These are phyloP conservation scores for Criorhina ranunculi DNA, from an alignment of 2,888 invertebrate species.

Conservation along the genomic window DNA sequence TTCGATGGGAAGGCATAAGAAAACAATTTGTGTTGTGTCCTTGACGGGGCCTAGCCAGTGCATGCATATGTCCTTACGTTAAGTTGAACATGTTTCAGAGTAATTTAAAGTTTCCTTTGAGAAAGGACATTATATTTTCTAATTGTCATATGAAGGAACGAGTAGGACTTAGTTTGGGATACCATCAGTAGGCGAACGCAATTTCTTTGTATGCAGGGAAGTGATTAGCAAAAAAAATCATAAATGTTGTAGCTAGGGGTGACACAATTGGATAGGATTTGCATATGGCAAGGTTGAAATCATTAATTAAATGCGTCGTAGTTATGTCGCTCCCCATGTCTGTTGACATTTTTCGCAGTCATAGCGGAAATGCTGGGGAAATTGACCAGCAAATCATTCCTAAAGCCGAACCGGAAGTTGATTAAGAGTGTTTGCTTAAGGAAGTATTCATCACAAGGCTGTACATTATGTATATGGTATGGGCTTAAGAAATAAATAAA, in stretches of 20 bases:
- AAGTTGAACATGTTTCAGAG: not conserved
- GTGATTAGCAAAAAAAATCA: slow-evolving; percentile 1
- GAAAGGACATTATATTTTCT: not conserved
- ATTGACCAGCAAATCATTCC: not conserved
- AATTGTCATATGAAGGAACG: not conserved
- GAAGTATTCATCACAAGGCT: no score
- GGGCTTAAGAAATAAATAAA: no score
- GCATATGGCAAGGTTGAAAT: slow-evolving; percentile 8
- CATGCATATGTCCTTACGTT: not conserved
- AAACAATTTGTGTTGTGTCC: slow-evolving; percentile 5
- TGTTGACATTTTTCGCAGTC: not conserved
- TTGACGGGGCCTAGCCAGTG: not conserved
- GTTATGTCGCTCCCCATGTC: not conserved
- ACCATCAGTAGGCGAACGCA: not conserved
- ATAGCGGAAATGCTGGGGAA: not conserved
- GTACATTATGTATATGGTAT: no score
- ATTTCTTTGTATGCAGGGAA: not conserved
- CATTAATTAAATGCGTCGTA: slow-evolving; percentile 2
- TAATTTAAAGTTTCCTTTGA: not conserved
- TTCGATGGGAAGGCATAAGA: not conserved
- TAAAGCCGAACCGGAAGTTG: not conserved
- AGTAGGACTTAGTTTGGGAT: not conserved
- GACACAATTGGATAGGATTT: not conserved
- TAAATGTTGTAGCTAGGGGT: not conserved
- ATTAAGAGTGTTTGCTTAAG: not conserved